Evolutionary conservation across 53 echinoderm and acorn worm species (phyloP).

Genomic region (Paracentrotus lividus): DNA sequence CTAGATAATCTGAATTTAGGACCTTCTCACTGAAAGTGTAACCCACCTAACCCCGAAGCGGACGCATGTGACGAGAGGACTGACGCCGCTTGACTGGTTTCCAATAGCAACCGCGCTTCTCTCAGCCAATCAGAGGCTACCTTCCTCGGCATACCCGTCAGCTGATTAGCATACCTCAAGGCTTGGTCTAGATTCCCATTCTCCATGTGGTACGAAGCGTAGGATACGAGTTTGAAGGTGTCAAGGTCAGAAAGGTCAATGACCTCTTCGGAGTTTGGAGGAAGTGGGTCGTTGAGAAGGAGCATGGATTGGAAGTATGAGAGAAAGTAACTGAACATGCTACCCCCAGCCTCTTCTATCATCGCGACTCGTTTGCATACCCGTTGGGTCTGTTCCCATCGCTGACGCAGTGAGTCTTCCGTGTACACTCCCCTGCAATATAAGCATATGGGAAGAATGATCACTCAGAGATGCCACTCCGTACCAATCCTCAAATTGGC

Average conservation of each 20-base stretch:
- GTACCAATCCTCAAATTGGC: too few relatives aligned
- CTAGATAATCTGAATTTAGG: not conserved
- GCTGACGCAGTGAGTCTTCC: slow-evolving; percentile 81
- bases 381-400: slow-evolving; percentile 89
- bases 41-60: slow-evolving; percentile 89
- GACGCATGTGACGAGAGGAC: slow-evolving; percentile 93
- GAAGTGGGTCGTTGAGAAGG: slow-evolving; percentile 80
- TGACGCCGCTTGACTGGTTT: slow-evolving; percentile 90
- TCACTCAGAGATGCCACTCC: too few relatives aligned
- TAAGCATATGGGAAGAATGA: too few relatives aligned
- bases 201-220: slow-evolving; percentile 86
- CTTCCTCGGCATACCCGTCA: slow-evolving; percentile 87
- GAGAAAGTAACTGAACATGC: slow-evolving; percentile 84
- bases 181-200: slow-evolving; percentile 94
- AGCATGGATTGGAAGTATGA: slow-evolving; percentile 95
- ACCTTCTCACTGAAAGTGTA: slow-evolving; percentile 77
- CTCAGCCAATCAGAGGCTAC: slow-evolving; percentile 94
- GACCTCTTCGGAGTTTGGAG: slow-evolving; percentile 77
- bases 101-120: slow-evolving; percentile 93
- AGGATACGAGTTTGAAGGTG: slow-evolving; percentile 88
- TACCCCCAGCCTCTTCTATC: slow-evolving; percentile 86
- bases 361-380: slow-evolving; percentile 88
- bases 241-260: slow-evolving; percentile 77
- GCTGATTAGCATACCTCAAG: slow-evolving; percentile 89
- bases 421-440: slow-evolving; percentile 82